Conservation (phyloP, 2,113 vertebrate genomes). For the Vulpes vulpes region DNA sequence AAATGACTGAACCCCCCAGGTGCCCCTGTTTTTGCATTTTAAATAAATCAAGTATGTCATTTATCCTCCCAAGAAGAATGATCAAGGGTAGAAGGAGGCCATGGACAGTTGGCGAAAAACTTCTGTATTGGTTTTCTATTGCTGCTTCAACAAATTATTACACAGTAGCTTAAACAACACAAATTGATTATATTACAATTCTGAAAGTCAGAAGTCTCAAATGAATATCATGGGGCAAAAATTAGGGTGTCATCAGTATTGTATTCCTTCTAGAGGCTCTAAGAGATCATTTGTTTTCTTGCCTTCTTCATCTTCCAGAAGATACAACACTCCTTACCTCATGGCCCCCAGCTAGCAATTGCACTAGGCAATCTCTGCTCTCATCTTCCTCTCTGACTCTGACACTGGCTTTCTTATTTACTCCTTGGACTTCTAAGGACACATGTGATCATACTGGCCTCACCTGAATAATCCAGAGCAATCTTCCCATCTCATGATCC, state of each 20-base stretch:
- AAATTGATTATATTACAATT: not conserved
- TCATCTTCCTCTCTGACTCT: not conserved
- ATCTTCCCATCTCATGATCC: not conserved
- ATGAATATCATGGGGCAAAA: not conserved
- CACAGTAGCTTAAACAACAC: not conserved
- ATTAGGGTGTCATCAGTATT: not conserved
- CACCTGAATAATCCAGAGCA: not conserved
- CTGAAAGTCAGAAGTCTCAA: not conserved
- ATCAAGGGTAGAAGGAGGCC: not conserved
- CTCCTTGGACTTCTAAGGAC: not conserved
- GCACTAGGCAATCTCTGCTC: not conserved
- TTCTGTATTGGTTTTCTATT: not conserved
- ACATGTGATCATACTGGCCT: not conserved
- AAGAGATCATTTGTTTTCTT: not conserved
- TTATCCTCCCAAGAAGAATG: not conserved
- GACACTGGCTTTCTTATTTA: not conserved
- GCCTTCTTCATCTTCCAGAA: not conserved
- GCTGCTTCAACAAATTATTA: not conserved
- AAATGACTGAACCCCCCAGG: not conserved
- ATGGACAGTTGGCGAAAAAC: not conserved
- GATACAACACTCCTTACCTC: not conserved
- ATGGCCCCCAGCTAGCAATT: rapidly evolving
- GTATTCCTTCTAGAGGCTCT: not conserved
- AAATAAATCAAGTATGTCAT: not conserved
- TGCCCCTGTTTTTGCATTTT: not conserved